Evolutionary conservation across 1,140 invertebrate genomes (phyloP).

Genomic region (Laupala kohalensis): DNA sequence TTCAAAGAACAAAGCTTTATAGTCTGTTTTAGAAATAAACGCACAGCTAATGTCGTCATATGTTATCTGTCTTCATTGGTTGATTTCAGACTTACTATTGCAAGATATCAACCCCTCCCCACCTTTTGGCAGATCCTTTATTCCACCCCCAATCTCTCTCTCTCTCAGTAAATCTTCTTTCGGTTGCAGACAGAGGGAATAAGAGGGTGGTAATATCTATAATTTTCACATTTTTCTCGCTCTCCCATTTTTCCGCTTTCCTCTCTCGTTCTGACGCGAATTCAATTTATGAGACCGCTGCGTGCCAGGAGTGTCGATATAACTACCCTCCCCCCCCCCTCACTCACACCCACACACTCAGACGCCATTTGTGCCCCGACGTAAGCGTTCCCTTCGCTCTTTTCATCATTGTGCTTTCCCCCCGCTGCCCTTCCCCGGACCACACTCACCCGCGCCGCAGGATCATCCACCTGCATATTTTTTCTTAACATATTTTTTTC

Average conservation of each 20-base stretch:
- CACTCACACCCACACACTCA: too few relatives aligned
- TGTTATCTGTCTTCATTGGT: too few relatives aligned
- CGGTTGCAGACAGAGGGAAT: background rate
- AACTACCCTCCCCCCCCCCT: too few relatives aligned
- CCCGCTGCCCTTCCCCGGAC: background rate
- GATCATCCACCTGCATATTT: too few relatives aligned
- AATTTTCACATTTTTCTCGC: background rate
- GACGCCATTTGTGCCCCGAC: too few relatives aligned
- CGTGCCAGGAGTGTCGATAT: background rate
- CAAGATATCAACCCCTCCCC: background rate
- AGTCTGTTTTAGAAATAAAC: too few relatives aligned
- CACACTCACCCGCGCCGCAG: too few relatives aligned
- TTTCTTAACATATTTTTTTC: too few relatives aligned
- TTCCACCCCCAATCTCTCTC: background rate
- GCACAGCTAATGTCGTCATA: too few relatives aligned
- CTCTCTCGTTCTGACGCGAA: background rate
- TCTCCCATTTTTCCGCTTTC: background rate
- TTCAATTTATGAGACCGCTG: background rate
- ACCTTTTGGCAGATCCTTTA: background rate
- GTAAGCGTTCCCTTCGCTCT: background rate
- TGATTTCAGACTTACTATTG: background rate
- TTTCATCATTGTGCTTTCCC: background rate
- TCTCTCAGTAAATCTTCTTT: background rate
- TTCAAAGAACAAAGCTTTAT: too few relatives aligned
- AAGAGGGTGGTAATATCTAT: background rate